Base-by-base conservation (phyloP, 2,888 invertebrate species). In the Vesta saturnalis region DNA sequence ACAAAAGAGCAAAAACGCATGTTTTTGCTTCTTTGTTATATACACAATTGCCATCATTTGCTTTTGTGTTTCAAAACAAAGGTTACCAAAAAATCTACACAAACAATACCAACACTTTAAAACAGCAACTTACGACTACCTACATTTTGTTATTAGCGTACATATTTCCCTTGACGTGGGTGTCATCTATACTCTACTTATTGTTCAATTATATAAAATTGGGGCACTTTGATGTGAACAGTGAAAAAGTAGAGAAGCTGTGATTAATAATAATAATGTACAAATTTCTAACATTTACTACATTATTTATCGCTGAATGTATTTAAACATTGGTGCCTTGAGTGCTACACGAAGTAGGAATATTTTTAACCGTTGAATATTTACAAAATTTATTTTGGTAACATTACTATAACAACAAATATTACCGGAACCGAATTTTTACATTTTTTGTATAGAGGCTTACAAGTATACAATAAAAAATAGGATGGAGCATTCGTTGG, bases 161-260 rank as follows among this genome's bases (percentile, higher is more conserved):
- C 69, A 73, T 71, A 73, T 73, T 71, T 73, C 72, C 72, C 72
- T 69, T 65, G 39, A 59, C 62, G 64, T 56, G 39, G 56, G 58
- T 59, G 60, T 63, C 67, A 56, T 58, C 66, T 66, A 67, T 69
- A 71, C 65, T 64, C 70, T 71, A 64, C 64, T 60, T 66, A 70
- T 59, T 68, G 63, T 68, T 62, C 67, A 64, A 63, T 70, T 65
- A 72, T 76, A 74, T 70, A 76, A 76, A 77, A 76, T 75, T 71
- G 77, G 77, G 77, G 77, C 77, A 77, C 77, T 77, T 77, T 75
- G 72, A 61, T 77, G 76, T 76, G 76, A 76, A 77, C 71, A 67
- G 63, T 66, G 66, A 71, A 70, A 66, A 67, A 67, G 63, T 71
- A 71, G 65, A 72, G 69, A 70, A 71, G 72, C 72, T 60, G 64